Evolutionary conservation across 2,888 invertebrate species (phyloP).

Genomic region (Diadegma fenestrale): DNA sequence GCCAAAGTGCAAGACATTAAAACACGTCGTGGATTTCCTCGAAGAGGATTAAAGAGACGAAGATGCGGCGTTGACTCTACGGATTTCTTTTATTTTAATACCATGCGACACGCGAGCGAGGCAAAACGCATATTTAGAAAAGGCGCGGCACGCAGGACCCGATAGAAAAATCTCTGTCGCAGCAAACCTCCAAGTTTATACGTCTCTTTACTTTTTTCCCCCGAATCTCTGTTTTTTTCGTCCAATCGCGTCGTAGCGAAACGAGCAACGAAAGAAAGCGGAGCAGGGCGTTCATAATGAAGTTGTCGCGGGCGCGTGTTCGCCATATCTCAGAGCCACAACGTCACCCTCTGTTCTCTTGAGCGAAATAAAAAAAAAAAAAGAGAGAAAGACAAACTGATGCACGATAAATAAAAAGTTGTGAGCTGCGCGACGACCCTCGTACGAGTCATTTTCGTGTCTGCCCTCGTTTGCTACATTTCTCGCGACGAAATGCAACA

Average conservation of each 20-base stretch:
- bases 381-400: background rate
- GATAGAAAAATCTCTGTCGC: slow-evolving; percentile 60
- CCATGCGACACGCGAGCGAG: slow-evolving; percentile 40
- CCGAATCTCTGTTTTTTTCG: slow-evolving; percentile 24
- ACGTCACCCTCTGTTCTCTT: slow-evolving; percentile 71
- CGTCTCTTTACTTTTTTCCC: slow-evolving; percentile 18
- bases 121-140: slow-evolving; percentile 47
- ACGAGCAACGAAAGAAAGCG: slow-evolving; percentile 1
- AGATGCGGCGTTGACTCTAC: slow-evolving; percentile 37
- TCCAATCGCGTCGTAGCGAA: slow-evolving; percentile 28
- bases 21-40: slow-evolving; percentile 66
- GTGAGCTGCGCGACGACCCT: slow-evolving; percentile 17
- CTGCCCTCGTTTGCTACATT: slow-evolving; percentile 23
- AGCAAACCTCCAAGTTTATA: slow-evolving; percentile 20
- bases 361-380: background rate
- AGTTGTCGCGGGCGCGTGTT: slow-evolving; percentile 77
- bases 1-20: slow-evolving; percentile 67
- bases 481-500: background rate
- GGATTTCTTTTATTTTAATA: slow-evolving; percentile 73
- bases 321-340: slow-evolving; percentile 75
- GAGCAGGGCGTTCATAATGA: slow-evolving; percentile 72
- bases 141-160: slow-evolving; percentile 12
- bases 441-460: slow-evolving; percentile 26
- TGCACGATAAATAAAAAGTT: slow-evolving; percentile 61
- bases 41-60: slow-evolving; percentile 72